A percentile compares a stretch with the other conserved stretches of the same genome.
Evolutionary conservation across 2,888 invertebrate species (phyloP).

Genomic region (Eumerus sabulonum): DNA sequence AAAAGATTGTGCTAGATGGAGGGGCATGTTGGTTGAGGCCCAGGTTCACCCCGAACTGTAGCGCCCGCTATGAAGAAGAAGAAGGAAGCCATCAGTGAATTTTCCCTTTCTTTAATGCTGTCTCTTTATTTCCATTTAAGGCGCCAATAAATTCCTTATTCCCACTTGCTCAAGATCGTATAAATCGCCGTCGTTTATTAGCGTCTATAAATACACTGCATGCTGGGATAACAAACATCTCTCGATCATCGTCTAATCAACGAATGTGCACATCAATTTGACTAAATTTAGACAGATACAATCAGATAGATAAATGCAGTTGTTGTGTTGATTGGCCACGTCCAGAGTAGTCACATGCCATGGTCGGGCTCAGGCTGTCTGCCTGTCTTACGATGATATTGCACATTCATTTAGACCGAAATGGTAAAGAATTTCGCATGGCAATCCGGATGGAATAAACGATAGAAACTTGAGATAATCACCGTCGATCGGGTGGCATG

Average conservation of each 20-base stretch:
- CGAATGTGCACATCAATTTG: conserved; percentile 60
- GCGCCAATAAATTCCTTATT: conserved; percentile 4
- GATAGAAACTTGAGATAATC: conserved; percentile 38
- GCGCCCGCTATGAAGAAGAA: too few relatives aligned
- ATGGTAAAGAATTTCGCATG: conserved; percentile 58
- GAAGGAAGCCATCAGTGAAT: too few relatives aligned
- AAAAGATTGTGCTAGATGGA: too few relatives aligned
- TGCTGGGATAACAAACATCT: too few relatives aligned
- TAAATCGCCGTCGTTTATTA: too few relatives aligned
- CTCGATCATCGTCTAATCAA: conserved; percentile 29
- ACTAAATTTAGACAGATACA: conserved; percentile 42
- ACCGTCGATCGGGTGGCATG: conserved; percentile 24
- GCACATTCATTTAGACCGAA: conserved; percentile 61
- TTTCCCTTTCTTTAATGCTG: too few relatives aligned
- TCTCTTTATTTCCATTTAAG: too few relatives aligned
- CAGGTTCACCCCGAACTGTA: too few relatives aligned
- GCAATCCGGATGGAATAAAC: conserved; percentile 21
- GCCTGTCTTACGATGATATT: conserved; percentile 39
- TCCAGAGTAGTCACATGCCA: conserved; percentile 13
- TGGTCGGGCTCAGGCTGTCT: conserved; percentile 15
- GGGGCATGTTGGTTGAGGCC: too few relatives aligned
- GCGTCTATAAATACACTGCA: too few relatives aligned
- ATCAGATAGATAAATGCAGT: neutral
- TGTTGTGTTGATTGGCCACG: neutral
- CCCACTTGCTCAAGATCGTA: neutral